A percentile compares a stretch with the other conserved stretches of the same genome.
phyloP scores from a whole-genome alignment of 2,888 invertebrate species.

The Acleris laterana region DNA sequence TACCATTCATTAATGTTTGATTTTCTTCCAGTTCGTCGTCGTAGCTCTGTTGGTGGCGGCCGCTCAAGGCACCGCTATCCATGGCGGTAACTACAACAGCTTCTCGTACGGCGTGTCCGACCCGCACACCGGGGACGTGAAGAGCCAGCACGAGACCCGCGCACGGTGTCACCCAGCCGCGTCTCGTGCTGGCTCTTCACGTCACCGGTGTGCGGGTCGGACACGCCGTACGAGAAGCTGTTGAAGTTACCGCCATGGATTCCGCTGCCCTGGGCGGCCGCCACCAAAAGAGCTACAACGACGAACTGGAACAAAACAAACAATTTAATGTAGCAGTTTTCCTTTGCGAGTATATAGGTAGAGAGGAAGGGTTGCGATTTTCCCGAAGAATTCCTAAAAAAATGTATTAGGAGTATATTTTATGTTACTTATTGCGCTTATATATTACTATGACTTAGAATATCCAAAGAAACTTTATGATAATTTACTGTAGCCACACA shows the following conservation, averaged over 20 bases:
- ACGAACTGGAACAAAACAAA: slow-evolving; percentile 61
- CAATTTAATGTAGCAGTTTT: not conserved
- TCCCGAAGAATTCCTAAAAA: too few species aligned
- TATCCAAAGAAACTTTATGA: too few species aligned
- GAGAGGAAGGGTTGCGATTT: too few species aligned
- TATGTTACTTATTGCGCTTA: too few species aligned
- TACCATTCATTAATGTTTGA: slow-evolving; percentile 34
- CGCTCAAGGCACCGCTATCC: slow-evolving; percentile 70
- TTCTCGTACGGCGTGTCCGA: slow-evolving; percentile 78
- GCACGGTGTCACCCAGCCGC: slow-evolving; percentile 80
- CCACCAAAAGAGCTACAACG: slow-evolving; percentile 73
- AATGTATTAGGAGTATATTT: too few species aligned
- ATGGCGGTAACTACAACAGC: slow-evolving; percentile 72
- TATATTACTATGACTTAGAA: too few species aligned
- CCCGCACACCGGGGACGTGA: slow-evolving; percentile 79
- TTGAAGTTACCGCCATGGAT: slow-evolving; percentile 70
- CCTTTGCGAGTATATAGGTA: not conserved
- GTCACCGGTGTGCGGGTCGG: slow-evolving; percentile 79
- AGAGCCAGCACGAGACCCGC: slow-evolving; percentile 85
- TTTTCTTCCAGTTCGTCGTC: slow-evolving; percentile 73
- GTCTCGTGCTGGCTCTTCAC: slow-evolving; percentile 86
- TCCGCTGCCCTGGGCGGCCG: slow-evolving; percentile 72
- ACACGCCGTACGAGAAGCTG: slow-evolving; percentile 78
- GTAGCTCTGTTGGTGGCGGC: slow-evolving; percentile 75
- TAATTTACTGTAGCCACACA: too few species aligned